Conservation (phyloP, 2,888 invertebrate species). For the Rotaria sp. region DNA sequence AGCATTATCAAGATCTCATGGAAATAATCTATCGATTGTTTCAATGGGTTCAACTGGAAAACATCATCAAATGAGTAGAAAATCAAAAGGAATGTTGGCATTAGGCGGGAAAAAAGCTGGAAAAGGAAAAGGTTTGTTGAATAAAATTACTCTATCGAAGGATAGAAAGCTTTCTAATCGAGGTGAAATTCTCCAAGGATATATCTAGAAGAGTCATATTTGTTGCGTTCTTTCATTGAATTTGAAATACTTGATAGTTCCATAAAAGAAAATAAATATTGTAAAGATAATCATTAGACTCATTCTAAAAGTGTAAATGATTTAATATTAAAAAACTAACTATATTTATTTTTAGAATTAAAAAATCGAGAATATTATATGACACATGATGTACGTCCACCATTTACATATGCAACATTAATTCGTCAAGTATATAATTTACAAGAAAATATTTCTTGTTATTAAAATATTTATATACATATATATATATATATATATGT, state of each 20-base stretch:
- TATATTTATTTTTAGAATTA: neutral
- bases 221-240: too few species aligned
- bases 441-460: neutral
- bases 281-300: too few species aligned
- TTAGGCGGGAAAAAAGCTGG: conserved; percentile 7
- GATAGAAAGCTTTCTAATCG: too few species aligned
- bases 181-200: too few species aligned
- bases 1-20: neutral
- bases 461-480: too few species aligned
- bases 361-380: conserved; percentile 20
- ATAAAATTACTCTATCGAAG: too few species aligned
- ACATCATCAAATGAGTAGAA: neutral
- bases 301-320: too few species aligned
- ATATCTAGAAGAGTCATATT: too few species aligned
- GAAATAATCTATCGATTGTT: neutral
- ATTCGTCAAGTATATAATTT: conserved; percentile 77
- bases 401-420: conserved; percentile 95
- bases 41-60: neutral
- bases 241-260: too few species aligned
- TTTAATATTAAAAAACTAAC: neutral
- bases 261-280: too few species aligned
- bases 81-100: neutral
- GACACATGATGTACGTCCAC: conserved; percentile 77
- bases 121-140: conserved; percentile 23
- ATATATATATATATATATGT: neutral